Base-by-base conservation (phyloP, 2,888 invertebrate species). In the Schizotus pectinicornis region DNA sequence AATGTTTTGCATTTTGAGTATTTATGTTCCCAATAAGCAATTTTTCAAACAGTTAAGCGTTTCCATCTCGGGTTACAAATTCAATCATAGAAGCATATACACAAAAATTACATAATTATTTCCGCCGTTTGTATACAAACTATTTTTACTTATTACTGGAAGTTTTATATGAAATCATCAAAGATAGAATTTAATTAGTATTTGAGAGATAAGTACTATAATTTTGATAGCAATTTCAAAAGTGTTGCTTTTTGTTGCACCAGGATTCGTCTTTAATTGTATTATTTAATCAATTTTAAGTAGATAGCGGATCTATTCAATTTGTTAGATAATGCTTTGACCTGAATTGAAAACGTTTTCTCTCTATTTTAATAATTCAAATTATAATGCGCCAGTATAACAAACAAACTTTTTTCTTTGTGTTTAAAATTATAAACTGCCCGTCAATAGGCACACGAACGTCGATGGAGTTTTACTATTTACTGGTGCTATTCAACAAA, bases 61-160 rank as follows among this genome's bases (percentile, higher is more conserved):
- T 46, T 46, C n/a, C 35, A 33, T 43, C 39, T 35, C 33, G 22
- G 47, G 47, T 57, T 57, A 51, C 51, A 41, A 34, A 53, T 45
- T 52, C 52, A 57, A 57, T 57, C 47, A 57, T 53, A 45, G 13
- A 30, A 33, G 13, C 45, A 45, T 30, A 13, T 45, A 57, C 57
- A 57, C 51, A 57, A 46, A 57, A 57, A 57, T 57, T 52, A 57
- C 57, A 36, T 57, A 51, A 52, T 57, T 57, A 57, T 42, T 41
- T 52, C 41, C 47, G 47, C 47, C 51, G 41, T 38, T 50, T 57
- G 41, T 57, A 50, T 57, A 47, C 47, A 45, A 46, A 46, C 30
- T 31, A 12, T 37, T n/a, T 37, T 53, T 13, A 36, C 37, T 53
- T 32, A 45, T 53, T 46, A 45, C 33, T 32, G 37, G 9, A 14